These are phyloP conservation scores for Pterocles burchelli DNA, from an alignment of 2,113 vertebrate genomes.

Conservation along the genomic window DNA sequence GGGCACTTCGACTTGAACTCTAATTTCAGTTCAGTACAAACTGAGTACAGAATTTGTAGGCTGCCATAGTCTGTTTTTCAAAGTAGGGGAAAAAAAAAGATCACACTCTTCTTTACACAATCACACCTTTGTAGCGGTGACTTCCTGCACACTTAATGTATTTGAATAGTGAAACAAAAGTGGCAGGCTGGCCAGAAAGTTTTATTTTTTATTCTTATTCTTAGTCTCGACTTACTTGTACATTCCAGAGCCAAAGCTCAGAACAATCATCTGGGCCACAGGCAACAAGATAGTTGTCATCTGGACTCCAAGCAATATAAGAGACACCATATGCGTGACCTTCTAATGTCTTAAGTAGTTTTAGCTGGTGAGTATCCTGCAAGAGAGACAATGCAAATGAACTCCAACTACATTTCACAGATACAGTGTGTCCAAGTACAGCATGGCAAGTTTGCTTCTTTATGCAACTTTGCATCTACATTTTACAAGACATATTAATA, in stretches of 20 bases:
- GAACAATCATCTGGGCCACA: slow-evolving; percentile 98
- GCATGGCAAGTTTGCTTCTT: not conserved
- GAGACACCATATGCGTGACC: slow-evolving; percentile 97
- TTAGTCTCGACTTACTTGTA: slow-evolving; percentile 82
- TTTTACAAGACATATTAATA: not conserved
- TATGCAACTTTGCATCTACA: not conserved
- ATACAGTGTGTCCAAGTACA: not conserved
- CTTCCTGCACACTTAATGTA: not conserved
- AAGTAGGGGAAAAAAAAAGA: not conserved
- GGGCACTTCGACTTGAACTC: not conserved
- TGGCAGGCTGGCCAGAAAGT: not conserved
- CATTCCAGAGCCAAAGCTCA: slow-evolving; percentile 97
- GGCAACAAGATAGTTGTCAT: slow-evolving; percentile 93
- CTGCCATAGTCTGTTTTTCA: not conserved
- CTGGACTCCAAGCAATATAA: slow-evolving; percentile 97
- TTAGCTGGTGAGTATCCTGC: slow-evolving; percentile 93
- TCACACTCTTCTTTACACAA: not conserved
- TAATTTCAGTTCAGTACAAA: not conserved
- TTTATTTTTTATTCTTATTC: not conserved
- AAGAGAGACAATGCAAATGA: not conserved
- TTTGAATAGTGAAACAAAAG: not conserved
- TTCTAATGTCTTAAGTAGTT: slow-evolving; percentile 93
- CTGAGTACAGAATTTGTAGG: not conserved
- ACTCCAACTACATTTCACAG: not conserved
- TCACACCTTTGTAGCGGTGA: not conserved